phyloP scores from a whole-genome alignment of 2,113 vertebrate genomes.

The Connochaetes taurinus region DNA sequence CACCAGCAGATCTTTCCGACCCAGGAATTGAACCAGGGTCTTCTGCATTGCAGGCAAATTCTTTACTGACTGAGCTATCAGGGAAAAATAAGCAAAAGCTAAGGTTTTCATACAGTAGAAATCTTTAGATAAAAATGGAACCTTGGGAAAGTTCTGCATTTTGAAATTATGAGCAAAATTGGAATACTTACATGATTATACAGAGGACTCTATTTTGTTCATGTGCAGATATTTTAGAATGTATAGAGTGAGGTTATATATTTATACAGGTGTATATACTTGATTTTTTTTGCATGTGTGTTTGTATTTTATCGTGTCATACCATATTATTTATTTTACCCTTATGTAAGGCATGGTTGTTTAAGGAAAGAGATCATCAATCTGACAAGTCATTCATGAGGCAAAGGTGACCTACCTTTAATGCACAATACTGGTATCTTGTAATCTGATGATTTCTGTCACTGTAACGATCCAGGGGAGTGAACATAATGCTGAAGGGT shows the following conservation, averaged over 20 bases:
- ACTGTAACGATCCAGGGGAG: constrained; percentile 95
- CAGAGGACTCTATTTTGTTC: neutral
- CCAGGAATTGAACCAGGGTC: neutral
- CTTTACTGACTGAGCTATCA: neutral
- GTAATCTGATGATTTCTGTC: constrained; percentile 99
- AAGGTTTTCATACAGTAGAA: neutral
- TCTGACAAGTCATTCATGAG: neutral
- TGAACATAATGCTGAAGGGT: constrained; percentile 99
- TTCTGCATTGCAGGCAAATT: neutral
- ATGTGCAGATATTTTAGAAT: neutral
- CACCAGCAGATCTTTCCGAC: accelerated
- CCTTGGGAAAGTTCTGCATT: neutral
- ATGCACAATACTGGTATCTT: constrained; percentile 96
- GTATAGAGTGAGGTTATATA: neutral
- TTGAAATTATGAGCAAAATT: neutral
- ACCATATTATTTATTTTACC: neutral
- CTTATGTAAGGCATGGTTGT: neutral
- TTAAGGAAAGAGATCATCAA: neutral
- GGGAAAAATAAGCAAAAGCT: neutral
- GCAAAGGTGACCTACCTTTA: constrained; percentile 85
- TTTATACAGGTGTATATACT: neutral
- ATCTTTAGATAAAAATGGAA: neutral
- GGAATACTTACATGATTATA: neutral
- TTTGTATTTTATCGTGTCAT: neutral
- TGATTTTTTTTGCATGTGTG: neutral